Evolutionary conservation across 2,797 vertebrate species (phyloP).

Genomic region (Eremophila alpestris): DNA sequence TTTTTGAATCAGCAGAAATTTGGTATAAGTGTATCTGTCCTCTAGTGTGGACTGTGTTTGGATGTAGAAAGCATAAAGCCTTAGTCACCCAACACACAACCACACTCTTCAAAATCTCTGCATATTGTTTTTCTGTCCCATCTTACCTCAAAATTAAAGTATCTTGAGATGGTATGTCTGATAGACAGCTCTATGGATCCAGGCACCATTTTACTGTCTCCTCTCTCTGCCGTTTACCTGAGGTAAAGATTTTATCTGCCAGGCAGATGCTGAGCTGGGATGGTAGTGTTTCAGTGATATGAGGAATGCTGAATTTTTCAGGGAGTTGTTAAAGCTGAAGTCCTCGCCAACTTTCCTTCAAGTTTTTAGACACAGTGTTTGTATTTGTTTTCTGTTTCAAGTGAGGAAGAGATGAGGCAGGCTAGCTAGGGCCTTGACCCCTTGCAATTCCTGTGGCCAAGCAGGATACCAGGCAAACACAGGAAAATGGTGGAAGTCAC

Average conservation of each 20-base stretch:
- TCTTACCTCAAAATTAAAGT: background rate
- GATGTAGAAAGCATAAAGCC: background rate
- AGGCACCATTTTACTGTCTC: background rate
- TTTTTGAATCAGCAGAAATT: background rate
- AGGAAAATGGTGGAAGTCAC: background rate
- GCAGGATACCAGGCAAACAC: background rate
- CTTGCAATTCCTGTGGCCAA: background rate
- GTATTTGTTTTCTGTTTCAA: conserved; percentile 37
- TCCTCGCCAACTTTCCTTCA: conserved; percentile 8
- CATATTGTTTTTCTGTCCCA: background rate
- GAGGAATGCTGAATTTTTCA: conserved; percentile 39
- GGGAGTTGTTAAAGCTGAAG: conserved; percentile 20
- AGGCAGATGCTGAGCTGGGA: background rate
- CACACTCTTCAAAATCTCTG: background rate
- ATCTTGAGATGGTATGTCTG: background rate
- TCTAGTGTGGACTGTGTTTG: background rate
- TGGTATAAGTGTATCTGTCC: background rate
- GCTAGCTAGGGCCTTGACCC: background rate
- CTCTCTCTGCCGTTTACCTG: background rate
- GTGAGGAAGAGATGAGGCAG: background rate
- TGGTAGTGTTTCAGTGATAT: background rate
- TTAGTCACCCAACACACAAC: background rate
- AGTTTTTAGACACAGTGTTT: background rate
- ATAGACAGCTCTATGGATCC: background rate
- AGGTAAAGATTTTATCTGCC: background rate